phyloP scores from a whole-genome alignment of 1,140 invertebrate genomes.

The Linepithema humile region DNA sequence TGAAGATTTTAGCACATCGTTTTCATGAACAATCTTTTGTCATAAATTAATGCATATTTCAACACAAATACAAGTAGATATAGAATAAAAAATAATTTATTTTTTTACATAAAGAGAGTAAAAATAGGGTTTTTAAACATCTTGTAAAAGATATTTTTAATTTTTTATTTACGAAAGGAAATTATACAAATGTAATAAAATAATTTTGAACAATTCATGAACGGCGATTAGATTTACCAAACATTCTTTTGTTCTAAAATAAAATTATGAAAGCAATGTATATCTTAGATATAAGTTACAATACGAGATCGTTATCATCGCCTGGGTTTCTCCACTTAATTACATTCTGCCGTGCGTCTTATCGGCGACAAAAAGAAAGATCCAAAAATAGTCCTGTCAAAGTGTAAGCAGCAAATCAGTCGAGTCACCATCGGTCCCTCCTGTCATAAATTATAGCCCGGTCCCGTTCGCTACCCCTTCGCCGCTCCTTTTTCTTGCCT shows the following conservation, averaged over 20 bases:
- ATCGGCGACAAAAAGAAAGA: constrained; percentile 27
- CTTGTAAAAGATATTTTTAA: too few species aligned
- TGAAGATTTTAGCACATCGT: too few species aligned
- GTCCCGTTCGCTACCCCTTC: not conserved
- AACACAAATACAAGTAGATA: too few species aligned
- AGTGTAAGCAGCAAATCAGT: constrained; percentile 49
- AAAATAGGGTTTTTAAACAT: too few species aligned
- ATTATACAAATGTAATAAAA: too few species aligned
- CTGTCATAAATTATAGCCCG: constrained; percentile 55
- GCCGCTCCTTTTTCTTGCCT: not conserved
- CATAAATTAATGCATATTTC: too few species aligned
- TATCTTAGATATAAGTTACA: constrained; percentile 40
- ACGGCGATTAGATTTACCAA: not conserved
- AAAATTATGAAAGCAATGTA: constrained; percentile 6
- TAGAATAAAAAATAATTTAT: too few species aligned
- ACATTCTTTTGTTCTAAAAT: not conserved
- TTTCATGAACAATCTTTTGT: too few species aligned
- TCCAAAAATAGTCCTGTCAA: constrained; percentile 52
- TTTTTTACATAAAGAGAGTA: too few species aligned
- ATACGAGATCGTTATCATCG: constrained; percentile 15
- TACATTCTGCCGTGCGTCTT: constrained; percentile 59
- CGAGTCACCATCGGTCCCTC: constrained; percentile 35
- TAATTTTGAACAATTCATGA: not conserved
- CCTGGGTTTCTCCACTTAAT: constrained; percentile 28
- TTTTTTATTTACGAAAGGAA: too few species aligned